Conservation (phyloP, 1,140 invertebrate genomes). For the Caenorhabditis inopinata region DNA sequence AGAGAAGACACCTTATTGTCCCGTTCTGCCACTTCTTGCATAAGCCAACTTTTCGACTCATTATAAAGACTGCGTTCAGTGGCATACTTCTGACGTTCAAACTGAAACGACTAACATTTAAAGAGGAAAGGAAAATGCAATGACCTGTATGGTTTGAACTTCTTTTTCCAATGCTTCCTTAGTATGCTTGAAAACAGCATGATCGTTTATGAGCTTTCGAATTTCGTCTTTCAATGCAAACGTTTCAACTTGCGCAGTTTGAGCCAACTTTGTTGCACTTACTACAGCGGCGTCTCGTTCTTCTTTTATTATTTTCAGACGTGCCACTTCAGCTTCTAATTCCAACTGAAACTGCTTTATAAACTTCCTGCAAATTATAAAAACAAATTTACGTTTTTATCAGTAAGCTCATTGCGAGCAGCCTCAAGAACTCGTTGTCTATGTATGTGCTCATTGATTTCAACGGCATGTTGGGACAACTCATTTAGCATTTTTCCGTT, state of each 20-base stretch:
- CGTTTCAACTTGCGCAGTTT: neutral
- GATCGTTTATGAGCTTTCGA: neutral
- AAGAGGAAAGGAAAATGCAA: neutral
- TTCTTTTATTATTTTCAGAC: slow-evolving; percentile 9
- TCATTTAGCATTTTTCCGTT: slow-evolving; percentile 60
- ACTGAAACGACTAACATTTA: neutral
- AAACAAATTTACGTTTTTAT: neutral
- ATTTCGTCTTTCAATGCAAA: neutral
- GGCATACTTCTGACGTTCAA: neutral
- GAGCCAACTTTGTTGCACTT: neutral
- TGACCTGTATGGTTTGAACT: neutral
- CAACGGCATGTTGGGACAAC: slow-evolving; percentile 59
- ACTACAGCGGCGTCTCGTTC: neutral
- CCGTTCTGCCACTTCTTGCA: neutral
- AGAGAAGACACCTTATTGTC: neutral
- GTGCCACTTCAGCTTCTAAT: neutral
- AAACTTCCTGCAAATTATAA: too few relatives aligned
- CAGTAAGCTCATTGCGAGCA: neutral
- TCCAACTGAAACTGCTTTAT: slow-evolving; percentile 16
- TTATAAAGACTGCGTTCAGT: neutral
- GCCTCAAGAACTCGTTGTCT: neutral
- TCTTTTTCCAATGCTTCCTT: slow-evolving; percentile 8
- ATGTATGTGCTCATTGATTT: neutral
- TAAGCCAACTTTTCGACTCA: slow-evolving; percentile 3
- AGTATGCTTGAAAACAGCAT: neutral